Base-by-base conservation (phyloP, 2,797 vertebrate genomes). In the Chiroxiphia lanceolata region DNA sequence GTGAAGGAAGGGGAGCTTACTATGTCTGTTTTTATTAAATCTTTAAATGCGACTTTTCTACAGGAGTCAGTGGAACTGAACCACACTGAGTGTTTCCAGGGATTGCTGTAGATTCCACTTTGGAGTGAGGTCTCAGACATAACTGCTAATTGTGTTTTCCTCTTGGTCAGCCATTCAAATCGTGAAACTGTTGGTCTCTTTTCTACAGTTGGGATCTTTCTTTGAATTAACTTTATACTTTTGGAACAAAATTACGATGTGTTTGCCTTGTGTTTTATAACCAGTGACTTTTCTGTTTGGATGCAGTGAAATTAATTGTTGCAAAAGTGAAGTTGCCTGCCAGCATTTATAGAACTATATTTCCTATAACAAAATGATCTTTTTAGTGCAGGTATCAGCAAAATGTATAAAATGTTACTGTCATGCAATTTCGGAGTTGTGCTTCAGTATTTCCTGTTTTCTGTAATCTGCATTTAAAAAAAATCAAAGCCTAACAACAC, bases 231-330 rank as follows among this genome's bases (percentile, higher is more conserved):
- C 12, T 89, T 69, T 21, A 27, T 48, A 18, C 11, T 21, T 69
- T 67, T 88, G 26, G 48, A 84, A 91, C 40, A 74, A 93, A 84
- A 56, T 17, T 10, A 22, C 40, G 0, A 21, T 72, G 12, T 65
- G 23, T 84, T 94, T 93, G 44, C 77, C 18, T 82, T 82, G 34
- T 88, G 27, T 74, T 93, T 87, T 89, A 9, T 96, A 89, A 92
- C 60, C 71, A 57, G 31, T 61, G 70, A 86, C 36, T 87, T 72
- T 94, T 87, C 59, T 79, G 36, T 82, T 86, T 82, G 74, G 65
- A 67, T 23, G 22, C 44, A 60, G 50, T 82, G 76, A 65, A 86
- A 69, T 86, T 26, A 71, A 77, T 44, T 71, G 59, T 67, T 69
- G 36, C 54, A 86, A 88, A 85, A 38, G 8, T 60, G 11, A 88